These are phyloP conservation scores for Macaria liturata DNA, from an alignment of 2,888 invertebrate genomes.

Conservation along the genomic window DNA sequence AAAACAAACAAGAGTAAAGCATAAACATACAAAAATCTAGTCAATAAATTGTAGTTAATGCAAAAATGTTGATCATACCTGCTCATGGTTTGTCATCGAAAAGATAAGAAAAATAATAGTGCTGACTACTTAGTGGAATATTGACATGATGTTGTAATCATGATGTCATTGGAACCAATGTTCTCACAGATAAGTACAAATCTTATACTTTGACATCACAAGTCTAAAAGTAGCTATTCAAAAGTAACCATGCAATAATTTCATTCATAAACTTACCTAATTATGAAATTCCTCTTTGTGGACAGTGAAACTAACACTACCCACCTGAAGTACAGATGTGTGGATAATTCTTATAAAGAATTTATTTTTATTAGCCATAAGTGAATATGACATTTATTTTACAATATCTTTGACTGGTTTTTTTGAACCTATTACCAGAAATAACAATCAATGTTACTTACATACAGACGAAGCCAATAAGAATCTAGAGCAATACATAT, in stretches of 20 bases:
- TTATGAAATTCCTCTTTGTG: constrained; percentile 28
- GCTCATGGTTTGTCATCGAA: constrained; percentile 75
- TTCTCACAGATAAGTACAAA: constrained; percentile 60
- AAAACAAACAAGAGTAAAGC: constrained; percentile 95
- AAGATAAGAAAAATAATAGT: constrained; percentile 51
- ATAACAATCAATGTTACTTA: constrained; percentile 10
- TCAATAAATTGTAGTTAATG: constrained; percentile 83
- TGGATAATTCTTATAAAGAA: constrained; percentile 30
- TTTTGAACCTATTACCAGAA: constrained; percentile 20
- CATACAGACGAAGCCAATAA: constrained; percentile 17
- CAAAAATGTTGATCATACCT: constrained; percentile 80
- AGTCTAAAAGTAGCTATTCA: constrained; percentile 11
- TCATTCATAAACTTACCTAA: constrained; percentile 25
- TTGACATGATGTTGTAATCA: constrained; percentile 64
- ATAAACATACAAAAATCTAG: constrained; percentile 75
- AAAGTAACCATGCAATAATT: constrained; percentile 27
- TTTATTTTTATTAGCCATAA: constrained; percentile 29
- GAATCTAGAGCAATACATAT: constrained; percentile 25
- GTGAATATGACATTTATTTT: constrained; percentile 22
- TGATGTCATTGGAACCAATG: constrained; percentile 45
- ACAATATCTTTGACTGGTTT: constrained; percentile 21
- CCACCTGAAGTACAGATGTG: constrained; percentile 32
- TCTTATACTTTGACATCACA: constrained; percentile 21
- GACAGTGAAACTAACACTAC: constrained; percentile 31
- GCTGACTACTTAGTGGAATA: constrained; percentile 52